Conservation (phyloP, 2,797 vertebrate genomes). For the Sebastes vulpes region DNA sequence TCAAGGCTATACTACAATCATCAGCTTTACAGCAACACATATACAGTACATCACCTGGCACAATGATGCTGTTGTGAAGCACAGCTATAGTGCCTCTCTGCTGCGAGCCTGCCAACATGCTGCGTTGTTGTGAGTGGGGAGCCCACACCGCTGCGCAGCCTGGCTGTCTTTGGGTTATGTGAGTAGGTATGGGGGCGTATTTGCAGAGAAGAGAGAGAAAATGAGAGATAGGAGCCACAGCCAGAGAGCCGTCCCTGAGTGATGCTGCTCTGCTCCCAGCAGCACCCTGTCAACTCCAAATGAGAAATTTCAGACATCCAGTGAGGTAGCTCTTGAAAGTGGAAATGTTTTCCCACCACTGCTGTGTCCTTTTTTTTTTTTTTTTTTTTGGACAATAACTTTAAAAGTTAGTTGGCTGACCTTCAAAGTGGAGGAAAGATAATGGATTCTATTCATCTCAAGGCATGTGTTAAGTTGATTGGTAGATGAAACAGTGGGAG, state of each 20-base stretch:
- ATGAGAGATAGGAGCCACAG: slow-evolving; percentile 74
- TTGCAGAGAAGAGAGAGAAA: slow-evolving; percentile 69
- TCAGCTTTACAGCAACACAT: slow-evolving; percentile 26
- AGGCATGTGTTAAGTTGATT: slow-evolving; percentile 80
- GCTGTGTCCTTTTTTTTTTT: slow-evolving; percentile 46
- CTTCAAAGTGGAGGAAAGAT: slow-evolving; percentile 76
- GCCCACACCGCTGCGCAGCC: slow-evolving; percentile 56
- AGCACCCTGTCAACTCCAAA: slow-evolving; percentile 83
- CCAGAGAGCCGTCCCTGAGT: slow-evolving; percentile 76
- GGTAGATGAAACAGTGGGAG: slow-evolving; percentile 71
- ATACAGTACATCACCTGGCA: slow-evolving; percentile 64
- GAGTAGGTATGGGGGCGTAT: slow-evolving; percentile 71
- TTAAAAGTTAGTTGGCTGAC: slow-evolving; percentile 84
- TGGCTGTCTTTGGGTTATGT: slow-evolving; percentile 68
- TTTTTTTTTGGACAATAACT: slow-evolving; percentile 74
- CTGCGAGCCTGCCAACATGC: slow-evolving; percentile 64
- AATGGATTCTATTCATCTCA: slow-evolving; percentile 79
- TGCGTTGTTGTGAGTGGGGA: slow-evolving; percentile 68
- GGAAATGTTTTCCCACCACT: slow-evolving; percentile 78
- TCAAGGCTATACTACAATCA: slow-evolving; percentile 5
- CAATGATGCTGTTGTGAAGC: slow-evolving; percentile 31
- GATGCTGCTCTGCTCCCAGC: slow-evolving; percentile 74
- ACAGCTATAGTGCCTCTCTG: slow-evolving; percentile 58
- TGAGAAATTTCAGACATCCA: slow-evolving; percentile 83
- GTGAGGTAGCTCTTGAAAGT: slow-evolving; percentile 77